Evolutionary conservation across 2,797 vertebrate genomes (phyloP).

Genomic region (Spinus pinus): DNA sequence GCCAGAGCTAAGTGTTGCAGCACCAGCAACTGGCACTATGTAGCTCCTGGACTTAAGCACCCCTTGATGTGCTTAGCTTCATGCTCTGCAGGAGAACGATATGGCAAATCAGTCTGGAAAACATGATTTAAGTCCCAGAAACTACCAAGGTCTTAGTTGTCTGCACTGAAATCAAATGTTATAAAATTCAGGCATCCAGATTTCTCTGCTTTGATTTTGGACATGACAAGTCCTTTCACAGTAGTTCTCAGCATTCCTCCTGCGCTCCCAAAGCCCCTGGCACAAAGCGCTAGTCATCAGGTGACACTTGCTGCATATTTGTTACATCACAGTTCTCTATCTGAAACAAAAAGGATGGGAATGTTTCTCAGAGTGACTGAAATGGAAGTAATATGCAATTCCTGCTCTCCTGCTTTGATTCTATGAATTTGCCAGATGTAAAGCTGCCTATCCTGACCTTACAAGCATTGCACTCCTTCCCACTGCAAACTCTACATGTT

Average conservation of each 20-base stretch:
- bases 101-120: not conserved
- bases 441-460: not conserved
- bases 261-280: not conserved
- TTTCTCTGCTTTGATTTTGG: not conserved
- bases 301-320: not conserved
- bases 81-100: not conserved
- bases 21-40: not conserved
- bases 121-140: not conserved
- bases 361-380: not conserved
- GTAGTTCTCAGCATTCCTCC: not conserved
- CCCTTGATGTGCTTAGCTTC: not conserved
- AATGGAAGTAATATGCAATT: not conserved
- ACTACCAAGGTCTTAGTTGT: not conserved
- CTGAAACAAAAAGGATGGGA: not conserved
- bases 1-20: not conserved
- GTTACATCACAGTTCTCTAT: not conserved
- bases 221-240: not conserved
- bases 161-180: not conserved
- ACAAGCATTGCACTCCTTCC: not conserved
- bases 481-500: not conserved
- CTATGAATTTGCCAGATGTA: not conserved
- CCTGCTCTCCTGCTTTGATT: not conserved
- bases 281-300: not conserved
- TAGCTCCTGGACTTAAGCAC: not conserved
- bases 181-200: not conserved